Conservation (phyloP, 2,113 vertebrate species). For the Caloenas nicobarica region DNA sequence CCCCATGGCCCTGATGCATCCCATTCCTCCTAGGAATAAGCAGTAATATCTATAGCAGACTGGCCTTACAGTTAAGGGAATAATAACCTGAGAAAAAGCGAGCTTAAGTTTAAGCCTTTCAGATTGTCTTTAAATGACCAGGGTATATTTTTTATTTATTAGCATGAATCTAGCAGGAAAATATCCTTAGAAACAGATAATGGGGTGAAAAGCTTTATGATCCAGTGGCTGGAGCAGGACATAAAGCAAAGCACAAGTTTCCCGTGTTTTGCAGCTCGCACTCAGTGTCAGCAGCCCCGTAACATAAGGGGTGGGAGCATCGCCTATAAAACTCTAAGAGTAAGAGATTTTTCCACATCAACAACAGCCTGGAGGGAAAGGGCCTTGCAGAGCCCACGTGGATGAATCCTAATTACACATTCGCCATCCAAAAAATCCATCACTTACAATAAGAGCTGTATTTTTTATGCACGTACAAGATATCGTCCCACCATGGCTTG, state of each 20-base stretch:
- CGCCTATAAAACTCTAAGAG: neutral
- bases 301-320: neutral
- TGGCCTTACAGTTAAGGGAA: neutral
- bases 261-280: neutral
- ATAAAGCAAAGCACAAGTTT: neutral
- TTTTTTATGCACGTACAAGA: fast-evolving
- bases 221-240: neutral
- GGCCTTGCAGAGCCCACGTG: neutral
- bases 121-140: neutral
- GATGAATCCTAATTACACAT: neutral
- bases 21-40: neutral
- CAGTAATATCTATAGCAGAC: neutral
- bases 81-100: neutral
- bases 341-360: fast-evolving
- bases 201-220: neutral
- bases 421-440: neutral
- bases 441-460: neutral
- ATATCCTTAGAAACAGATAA: neutral
- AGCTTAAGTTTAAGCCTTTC: neutral
- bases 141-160: neutral
- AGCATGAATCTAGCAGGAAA: neutral
- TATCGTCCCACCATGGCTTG: fast-evolving
- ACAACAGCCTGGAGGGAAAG: neutral
- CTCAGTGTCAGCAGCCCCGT: neutral
- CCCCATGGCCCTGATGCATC: neutral